Percentiles rank a stretch among this genome's conserved stretches.
These are phyloP conservation scores for Anolis carolinensis DNA, from an alignment of 2,113 vertebrate species.

Conservation along the genomic window DNA sequence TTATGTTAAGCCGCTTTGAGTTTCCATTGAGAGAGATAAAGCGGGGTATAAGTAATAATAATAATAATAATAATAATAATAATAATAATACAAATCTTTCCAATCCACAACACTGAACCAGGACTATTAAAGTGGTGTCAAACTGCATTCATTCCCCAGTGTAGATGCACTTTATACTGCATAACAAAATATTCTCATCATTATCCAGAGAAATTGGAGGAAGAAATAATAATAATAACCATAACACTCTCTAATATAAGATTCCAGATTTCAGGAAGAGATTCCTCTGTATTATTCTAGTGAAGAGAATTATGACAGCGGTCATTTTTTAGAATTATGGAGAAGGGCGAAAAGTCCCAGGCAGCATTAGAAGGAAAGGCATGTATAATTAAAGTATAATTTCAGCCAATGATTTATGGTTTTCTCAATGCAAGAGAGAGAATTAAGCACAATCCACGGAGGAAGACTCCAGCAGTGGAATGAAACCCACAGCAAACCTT, in stretches of 20 bases:
- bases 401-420: conserved; percentile 91
- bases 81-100: too few species aligned
- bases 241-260: conserved; percentile 84
- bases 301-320: conserved; percentile 88
- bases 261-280: conserved; percentile 82
- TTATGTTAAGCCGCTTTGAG: too few species aligned
- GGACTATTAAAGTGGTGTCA: too few species aligned
- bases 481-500: neutral
- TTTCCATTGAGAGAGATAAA: too few species aligned
- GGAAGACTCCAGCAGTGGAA: neutral
- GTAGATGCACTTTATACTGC: too few species aligned
- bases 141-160: too few species aligned
- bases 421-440: conserved; percentile 85
- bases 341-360: conserved; percentile 91
- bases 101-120: too few species aligned
- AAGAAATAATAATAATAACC: conserved; percentile 74
- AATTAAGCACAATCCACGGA: conserved; percentile 73
- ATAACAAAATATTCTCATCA: too few species aligned
- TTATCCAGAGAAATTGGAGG: too few species aligned
- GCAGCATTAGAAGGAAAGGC: conserved; percentile 96
- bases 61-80: too few species aligned
- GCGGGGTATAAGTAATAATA: too few species aligned
- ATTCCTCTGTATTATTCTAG: conserved; percentile 84
- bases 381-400: conserved; percentile 99
- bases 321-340: conserved; percentile 98